These are phyloP conservation scores for Bungarus multicinctus DNA, from an alignment of 2,113 vertebrate species.

Conservation along the genomic window DNA sequence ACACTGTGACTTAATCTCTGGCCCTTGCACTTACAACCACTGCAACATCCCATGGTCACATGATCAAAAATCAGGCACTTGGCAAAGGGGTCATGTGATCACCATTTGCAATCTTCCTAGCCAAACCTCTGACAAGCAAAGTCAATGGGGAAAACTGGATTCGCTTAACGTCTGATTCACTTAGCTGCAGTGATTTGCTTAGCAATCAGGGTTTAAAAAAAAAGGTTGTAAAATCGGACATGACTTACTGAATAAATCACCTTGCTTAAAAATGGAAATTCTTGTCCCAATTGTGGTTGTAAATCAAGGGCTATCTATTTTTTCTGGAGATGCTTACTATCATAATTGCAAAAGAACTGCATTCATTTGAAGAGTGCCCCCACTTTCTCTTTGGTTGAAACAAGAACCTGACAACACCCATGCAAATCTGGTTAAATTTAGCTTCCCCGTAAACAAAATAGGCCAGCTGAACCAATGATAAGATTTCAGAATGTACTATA, in stretches of 20 bases:
- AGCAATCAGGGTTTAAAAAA: background rate
- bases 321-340: background rate
- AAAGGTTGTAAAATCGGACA: background rate
- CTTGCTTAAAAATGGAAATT: background rate
- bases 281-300: background rate
- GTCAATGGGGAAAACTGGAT: background rate
- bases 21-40: background rate
- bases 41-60: background rate
- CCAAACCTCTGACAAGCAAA: background rate
- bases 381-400: background rate
- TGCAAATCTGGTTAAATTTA: constrained; percentile 5
- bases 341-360: background rate
- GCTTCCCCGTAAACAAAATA: constrained; percentile 10
- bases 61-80: background rate
- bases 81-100: background rate
- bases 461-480: background rate
- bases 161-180: background rate
- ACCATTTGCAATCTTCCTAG: background rate
- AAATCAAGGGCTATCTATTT: background rate
- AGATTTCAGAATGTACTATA: background rate
- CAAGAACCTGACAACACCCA: background rate
- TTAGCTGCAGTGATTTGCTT: background rate
- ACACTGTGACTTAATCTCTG: background rate
- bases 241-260: background rate
- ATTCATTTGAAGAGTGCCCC: background rate